These are phyloP conservation scores for Tangara arthus DNA, from an alignment of 2,797 vertebrate genomes.

Conservation along the genomic window DNA sequence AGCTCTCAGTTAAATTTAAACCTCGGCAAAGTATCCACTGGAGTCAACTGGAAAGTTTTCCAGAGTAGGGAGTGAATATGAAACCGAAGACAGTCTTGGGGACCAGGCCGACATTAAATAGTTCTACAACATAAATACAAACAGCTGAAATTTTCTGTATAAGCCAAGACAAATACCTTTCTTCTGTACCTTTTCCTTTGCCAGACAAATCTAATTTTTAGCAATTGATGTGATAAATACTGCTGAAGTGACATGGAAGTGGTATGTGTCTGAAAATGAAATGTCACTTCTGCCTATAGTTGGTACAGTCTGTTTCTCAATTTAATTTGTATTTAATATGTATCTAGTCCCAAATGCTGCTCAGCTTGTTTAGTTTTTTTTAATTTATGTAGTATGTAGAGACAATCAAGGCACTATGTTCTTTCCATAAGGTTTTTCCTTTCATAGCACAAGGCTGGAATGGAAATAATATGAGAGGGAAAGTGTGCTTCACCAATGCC, in stretches of 20 bases:
- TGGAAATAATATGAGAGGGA: neutral
- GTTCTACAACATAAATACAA: neutral
- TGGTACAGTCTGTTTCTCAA: neutral
- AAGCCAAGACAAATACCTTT: slow-evolving; percentile 36
- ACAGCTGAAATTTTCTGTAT: slow-evolving; percentile 15
- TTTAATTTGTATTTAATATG: neutral
- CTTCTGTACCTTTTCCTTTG: neutral
- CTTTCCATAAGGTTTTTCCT: slow-evolving; percentile 36
- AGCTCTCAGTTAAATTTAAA: neutral
- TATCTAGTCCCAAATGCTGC: neutral
- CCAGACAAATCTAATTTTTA: slow-evolving; percentile 2
- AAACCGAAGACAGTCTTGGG: neutral
- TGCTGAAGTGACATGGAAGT: neutral
- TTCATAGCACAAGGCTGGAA: neutral
- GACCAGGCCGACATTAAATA: neutral
- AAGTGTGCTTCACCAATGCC: neutral
- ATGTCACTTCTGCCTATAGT: neutral
- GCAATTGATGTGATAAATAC: neutral
- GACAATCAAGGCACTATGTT: neutral
- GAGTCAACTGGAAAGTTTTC: neutral
- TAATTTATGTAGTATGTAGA: neutral
- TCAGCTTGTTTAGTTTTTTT: neutral
- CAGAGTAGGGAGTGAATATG: neutral
- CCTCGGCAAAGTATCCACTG: neutral
- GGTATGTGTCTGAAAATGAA: neutral